Base-by-base conservation (phyloP, 2,888 invertebrate genomes). In the Amblyjoppa proteus region DNA sequence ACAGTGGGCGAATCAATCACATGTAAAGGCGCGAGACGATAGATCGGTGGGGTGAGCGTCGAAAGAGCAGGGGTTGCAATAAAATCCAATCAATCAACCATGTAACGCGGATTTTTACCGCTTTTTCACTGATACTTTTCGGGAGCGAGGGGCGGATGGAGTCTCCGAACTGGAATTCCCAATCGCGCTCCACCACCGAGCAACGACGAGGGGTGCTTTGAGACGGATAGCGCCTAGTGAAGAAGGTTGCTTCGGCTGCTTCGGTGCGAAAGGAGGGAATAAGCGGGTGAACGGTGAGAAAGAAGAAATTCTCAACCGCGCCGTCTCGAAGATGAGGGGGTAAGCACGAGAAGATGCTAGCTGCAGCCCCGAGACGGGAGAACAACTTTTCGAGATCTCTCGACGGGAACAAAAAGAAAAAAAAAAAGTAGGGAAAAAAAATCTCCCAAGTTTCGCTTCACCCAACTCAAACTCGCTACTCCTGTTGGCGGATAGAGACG, bases 31-130 rank as follows among this genome's bases (percentile, higher is more conserved):
- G 81, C 69, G 74, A 84, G 84, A 76, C 84, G 85, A 88, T 88
- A 88, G 84, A 88, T 89, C 83, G 81, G 66, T 25, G 49, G 74
- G 78, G 78, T 70, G 34, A 38, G 68, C 49, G 49, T 6, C 56
- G 38, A 41, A 11, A 38, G 74, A 20, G 16, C 31, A 13, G 31
- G 51, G 64, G 38, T 20, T 61, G 88, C 89, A 90, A 92, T 92
- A 91, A 92, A 92, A 90, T 90, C 88, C 90, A 90, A 92, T 92
- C 92, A 90, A 92, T 93, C 92, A 91, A 89, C 71, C 84, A 75
- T 80, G 64, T 75, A 88, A 79, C 83, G 73, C 84, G 76, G 69
- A 79, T 87, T 83, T 76, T 83, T 83, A 77, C 82, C 81, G 87
- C 83, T 88, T 86, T 88, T 88, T 87, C 85, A 84, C 86, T 83